A percentile compares a stretch with the other conserved stretches of the same genome.
These are phyloP conservation scores for Eueremaeus valkanovi DNA, from an alignment of 2,888 invertebrate species.

Conservation along the genomic window DNA sequence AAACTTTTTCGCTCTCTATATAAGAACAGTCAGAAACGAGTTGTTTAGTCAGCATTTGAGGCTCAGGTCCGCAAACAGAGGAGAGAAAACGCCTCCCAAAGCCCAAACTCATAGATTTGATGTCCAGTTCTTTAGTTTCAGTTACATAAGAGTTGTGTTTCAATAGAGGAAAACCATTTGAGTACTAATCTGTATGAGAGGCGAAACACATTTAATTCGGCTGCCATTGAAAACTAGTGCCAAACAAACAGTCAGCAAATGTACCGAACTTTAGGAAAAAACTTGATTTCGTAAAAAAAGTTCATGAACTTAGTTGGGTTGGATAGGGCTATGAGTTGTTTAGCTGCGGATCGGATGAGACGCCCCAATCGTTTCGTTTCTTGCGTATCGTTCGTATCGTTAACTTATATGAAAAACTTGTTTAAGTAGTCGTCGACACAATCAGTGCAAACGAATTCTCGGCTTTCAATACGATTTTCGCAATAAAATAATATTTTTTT, in stretches of 20 bases:
- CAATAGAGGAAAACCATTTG: background rate
- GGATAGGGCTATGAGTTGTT: no score
- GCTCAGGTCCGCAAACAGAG: background rate
- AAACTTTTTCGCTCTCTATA: background rate
- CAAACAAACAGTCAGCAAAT: background rate
- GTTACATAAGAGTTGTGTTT: no score
- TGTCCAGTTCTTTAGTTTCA: no score
- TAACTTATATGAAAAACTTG: background rate
- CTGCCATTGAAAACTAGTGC: background rate
- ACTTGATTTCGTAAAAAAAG: background rate
- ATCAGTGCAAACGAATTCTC: background rate
- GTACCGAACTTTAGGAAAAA: background rate
- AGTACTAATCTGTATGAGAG: background rate
- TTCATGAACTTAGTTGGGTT: constrained; percentile 3
- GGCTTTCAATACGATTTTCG: no score
- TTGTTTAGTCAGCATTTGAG: background rate
- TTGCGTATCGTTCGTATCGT: background rate
- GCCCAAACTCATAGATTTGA: no score
- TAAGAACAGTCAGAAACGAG: background rate
- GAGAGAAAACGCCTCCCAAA: background rate
- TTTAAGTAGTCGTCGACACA: background rate
- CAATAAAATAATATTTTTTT: no score
- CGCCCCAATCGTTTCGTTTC: background rate
- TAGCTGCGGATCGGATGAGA: background rate
- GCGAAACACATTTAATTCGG: background rate